A percentile compares a stretch with the other conserved stretches of the same genome.
Conservation (phyloP, 2,113 vertebrate species). For the Myxocyprinus asiaticus region DNA sequence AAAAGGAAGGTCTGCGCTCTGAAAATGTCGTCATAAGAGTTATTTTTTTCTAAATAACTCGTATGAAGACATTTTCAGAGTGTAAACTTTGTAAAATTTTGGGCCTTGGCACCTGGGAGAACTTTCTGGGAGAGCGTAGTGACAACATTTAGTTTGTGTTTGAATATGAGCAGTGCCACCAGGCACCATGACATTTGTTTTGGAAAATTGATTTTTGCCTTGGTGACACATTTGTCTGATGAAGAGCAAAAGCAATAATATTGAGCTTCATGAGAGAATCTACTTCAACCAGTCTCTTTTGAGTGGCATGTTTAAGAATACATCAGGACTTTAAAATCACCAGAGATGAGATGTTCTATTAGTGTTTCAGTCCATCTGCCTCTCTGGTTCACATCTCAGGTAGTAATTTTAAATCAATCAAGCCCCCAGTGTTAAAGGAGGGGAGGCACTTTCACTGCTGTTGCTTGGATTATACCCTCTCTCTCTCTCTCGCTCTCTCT, state of each 20-base stretch:
- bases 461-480: conserved; percentile 10
- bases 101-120: no score
- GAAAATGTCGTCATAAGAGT: no score
- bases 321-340: conserved; percentile 30
- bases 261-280: not conserved
- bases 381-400: conserved; percentile 49
- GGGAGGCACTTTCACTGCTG: conserved; percentile 12
- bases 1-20: no score
- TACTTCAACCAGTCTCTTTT: not conserved
- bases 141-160: no score
- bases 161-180: no score
- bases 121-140: no score
- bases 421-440: not conserved
- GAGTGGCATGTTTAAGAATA: conserved; percentile 46
- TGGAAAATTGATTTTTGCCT: no score
- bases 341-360: conserved; percentile 43
- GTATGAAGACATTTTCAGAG: no score
- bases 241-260: conserved; percentile 16
- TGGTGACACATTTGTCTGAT: conserved; percentile 8
- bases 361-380: conserved; percentile 37
- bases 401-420: conserved; percentile 52
- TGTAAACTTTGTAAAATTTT: no score
- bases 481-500: not conserved
- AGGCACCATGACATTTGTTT: no score
- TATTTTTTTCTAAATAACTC: no score